A percentile compares a stretch with the other conserved stretches of the same genome.
Conservation (phyloP, 2,888 invertebrate species). For the Rapana venosa region DNA sequence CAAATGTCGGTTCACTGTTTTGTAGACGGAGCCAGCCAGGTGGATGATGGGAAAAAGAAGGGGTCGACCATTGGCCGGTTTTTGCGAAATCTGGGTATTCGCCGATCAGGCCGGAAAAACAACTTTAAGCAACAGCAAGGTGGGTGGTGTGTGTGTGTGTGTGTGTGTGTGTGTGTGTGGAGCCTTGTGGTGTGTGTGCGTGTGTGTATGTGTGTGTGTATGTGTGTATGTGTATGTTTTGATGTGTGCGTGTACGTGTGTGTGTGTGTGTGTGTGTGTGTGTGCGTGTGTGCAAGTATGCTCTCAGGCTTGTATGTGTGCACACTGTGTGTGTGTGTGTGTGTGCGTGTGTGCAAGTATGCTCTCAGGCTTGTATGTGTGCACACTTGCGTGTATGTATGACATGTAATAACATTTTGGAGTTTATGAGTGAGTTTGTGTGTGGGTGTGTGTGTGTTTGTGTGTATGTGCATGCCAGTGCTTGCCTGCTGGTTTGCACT, state of each 20-base stretch:
- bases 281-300: neutral
- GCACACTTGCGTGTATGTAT: neutral
- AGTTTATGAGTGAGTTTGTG: no score
- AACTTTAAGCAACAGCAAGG: constrained; percentile 73
- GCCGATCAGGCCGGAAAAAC: constrained; percentile 70
- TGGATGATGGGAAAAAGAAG: constrained; percentile 59
- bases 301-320: neutral
- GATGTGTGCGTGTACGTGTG: neutral
- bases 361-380: neutral
- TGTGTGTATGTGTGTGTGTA: neutral
- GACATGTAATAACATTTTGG: no score
- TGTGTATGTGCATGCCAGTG: no score
- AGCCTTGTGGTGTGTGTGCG: neutral
- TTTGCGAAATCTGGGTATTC: constrained; percentile 70
- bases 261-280: neutral
- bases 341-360: neutral
- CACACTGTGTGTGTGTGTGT: neutral
- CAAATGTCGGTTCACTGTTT: neutral
- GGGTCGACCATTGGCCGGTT: constrained; percentile 69
- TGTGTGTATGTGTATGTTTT: neutral
- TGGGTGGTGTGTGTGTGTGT: constrained; percentile 45
- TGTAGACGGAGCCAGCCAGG: constrained; percentile 29
- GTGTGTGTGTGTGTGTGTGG: neutral
- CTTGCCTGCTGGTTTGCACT: no score
- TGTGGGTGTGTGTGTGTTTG: no score